Base-by-base conservation (phyloP, 2,888 invertebrate species). In the Mycalesis mineus region DNA sequence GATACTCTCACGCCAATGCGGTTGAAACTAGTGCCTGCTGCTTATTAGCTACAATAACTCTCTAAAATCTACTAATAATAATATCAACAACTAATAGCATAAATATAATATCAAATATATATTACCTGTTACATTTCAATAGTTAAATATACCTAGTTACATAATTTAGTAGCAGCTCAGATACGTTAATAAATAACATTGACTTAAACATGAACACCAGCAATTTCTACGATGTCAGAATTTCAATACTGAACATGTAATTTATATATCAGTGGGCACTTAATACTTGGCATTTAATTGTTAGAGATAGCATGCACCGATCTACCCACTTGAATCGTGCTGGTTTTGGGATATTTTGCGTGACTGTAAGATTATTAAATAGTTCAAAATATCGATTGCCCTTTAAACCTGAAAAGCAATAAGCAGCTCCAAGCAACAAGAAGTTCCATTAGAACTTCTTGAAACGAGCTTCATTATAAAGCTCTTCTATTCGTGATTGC, bases 271-370 rank as follows among this genome's bases (percentile, higher is more conserved):
- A 58, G 41, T 50, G 48, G 28, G 44, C 36, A 13, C 48, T 56
- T 62, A 62, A 64, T 64, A 56, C 57, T 42, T 53, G 45, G 51
- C 56, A 65, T 59, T 61, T 61, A 64, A 65, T 65, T 62, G 60
- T 63, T 65, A 61, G 55, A 63, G 61, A 64, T 65, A 65, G 64
- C 65, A 64, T 55, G 47, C 55, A 52, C 55, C 44, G 52, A 49
- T 45, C 37, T 51, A 48, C 33, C 31, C 48, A 52, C 28, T 52
- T 22, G 13, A 49, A 54, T 56, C 54, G 41, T 58, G 61, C 53
- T 57, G 36, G 40, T 49, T 39, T 57, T 53, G 28, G 49, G 28
- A 44, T 53, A 44, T 57, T 55, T 55, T 42, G 49, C 58, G 50
- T 56, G 56, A 58, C 37, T 49, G 29, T 11, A 54, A 40, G 41